A percentile compares a stretch with the other conserved stretches of the same genome.
These are phyloP conservation scores for Melanotaenia duboulayi DNA, from an alignment of 2,113 vertebrate species.

Conservation along the genomic window DNA sequence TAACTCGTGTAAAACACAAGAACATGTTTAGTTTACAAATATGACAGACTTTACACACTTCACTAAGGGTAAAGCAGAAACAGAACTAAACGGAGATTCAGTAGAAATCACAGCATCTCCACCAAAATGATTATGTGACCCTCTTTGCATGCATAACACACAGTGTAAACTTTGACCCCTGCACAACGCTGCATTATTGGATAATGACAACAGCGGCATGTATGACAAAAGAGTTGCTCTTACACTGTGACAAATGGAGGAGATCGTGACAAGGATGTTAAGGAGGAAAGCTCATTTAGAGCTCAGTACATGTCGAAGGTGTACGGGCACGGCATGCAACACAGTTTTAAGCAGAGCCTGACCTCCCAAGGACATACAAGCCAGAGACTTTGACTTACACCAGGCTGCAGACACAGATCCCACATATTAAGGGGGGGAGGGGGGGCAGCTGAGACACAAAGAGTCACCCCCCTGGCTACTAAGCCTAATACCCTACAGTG, in stretches of 20 bases:
- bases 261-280: conserved; percentile 58
- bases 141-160: conserved; percentile 27
- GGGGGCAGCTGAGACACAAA: conserved; percentile 9
- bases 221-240: conserved; percentile 42
- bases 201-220: conserved; percentile 46
- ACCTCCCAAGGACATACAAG: conserved; percentile 69
- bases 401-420: conserved; percentile 7
- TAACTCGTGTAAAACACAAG: background rate
- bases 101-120: conserved; percentile 12
- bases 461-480: conserved; percentile 38
- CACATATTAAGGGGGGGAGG: conserved; percentile 38
- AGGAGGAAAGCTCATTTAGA: conserved; percentile 49
- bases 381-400: conserved; percentile 47
- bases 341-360: conserved; percentile 34
- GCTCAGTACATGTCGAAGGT: conserved; percentile 29
- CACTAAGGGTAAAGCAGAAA: conserved; percentile 37
- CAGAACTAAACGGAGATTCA: conserved; percentile 42
- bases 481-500: conserved; percentile 52
- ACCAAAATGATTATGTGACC: conserved; percentile 24
- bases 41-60: conserved; percentile 5
- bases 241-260: conserved; percentile 51
- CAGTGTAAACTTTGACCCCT: conserved; percentile 61
- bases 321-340: conserved; percentile 32
- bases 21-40: background rate
- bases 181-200: conserved; percentile 45